Evolutionary conservation across 2,113 vertebrate species (phyloP).

Genomic region (Plotosus lineatus): DNA sequence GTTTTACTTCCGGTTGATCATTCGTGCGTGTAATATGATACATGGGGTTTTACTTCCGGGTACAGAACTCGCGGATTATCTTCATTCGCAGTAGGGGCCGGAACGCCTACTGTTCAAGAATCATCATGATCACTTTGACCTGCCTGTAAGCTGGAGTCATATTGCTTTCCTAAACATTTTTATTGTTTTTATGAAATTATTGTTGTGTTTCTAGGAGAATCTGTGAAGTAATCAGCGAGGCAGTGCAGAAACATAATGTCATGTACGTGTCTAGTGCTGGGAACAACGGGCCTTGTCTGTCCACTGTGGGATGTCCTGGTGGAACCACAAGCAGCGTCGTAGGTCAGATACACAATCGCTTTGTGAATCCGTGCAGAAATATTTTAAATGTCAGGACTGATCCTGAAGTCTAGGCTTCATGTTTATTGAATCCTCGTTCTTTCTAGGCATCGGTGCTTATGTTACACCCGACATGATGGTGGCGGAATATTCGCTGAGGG

Average conservation of each 20-base stretch:
- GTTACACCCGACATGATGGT: slow-evolving; percentile 99
- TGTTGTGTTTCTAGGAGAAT: slow-evolving; percentile 81
- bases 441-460: slow-evolving; percentile 91
- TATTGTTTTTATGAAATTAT: neutral
- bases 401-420: no score
- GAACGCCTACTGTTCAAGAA: no score
- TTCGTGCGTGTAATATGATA: no score
- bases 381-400: neutral
- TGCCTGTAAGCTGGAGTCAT: neutral
- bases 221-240: slow-evolving; percentile 96
- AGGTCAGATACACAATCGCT: slow-evolving; percentile 67
- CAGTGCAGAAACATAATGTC: slow-evolving; percentile 95
- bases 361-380: neutral
- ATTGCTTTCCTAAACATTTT: neutral
- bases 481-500: slow-evolving; percentile 94
- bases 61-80: no score
- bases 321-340: slow-evolving; percentile 95
- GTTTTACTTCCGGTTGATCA: no score
- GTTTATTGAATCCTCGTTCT: neutral
- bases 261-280: slow-evolving; percentile 97
- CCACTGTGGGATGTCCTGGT: slow-evolving; percentile 95
- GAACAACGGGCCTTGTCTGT: slow-evolving; percentile 96
- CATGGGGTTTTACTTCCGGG: no score
- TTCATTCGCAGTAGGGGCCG: no score
- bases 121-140: neutral